Conservation (phyloP, 1,140 invertebrate species). For the Papilio dardanus region DNA sequence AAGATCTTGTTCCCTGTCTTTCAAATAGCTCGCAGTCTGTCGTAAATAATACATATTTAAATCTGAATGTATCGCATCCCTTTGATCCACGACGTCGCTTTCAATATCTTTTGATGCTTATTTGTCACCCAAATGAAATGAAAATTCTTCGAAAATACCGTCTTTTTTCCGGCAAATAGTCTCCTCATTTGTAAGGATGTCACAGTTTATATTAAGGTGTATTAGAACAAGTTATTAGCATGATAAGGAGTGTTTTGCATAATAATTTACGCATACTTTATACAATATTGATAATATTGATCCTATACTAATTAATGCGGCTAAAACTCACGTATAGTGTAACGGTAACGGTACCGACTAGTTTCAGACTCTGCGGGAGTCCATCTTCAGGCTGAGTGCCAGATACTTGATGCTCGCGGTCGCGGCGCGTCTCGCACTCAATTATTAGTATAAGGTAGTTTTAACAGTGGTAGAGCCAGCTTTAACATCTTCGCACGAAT, state of each 20-base stretch:
- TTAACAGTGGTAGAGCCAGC: no score
- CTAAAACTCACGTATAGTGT: no score
- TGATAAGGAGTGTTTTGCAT: background rate
- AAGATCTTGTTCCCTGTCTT: slow-evolving; percentile 17
- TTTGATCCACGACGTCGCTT: slow-evolving; percentile 19
- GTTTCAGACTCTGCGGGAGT: no score
- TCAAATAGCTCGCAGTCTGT: slow-evolving; percentile 22
- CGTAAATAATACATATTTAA: slow-evolving; percentile 33
- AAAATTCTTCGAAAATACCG: slow-evolving; percentile 18
- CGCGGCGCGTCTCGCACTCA: no score
- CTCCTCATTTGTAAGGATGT: background rate
- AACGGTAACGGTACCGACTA: no score
- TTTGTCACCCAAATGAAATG: slow-evolving; percentile 23
- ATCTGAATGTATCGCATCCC: slow-evolving; percentile 6
- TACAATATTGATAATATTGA: no score
- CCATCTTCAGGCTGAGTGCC: no score
- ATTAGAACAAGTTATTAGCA: background rate
- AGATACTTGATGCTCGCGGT: no score
- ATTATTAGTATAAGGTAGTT: no score
- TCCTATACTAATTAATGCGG: no score
- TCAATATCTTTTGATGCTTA: slow-evolving; percentile 33
- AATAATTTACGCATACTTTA: background rate
- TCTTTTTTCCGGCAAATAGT: background rate
- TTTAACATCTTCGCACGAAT: no score
- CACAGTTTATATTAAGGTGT: background rate